phyloP scores from a whole-genome alignment of 2,888 invertebrate genomes.

The Drosophila quinaria region DNA sequence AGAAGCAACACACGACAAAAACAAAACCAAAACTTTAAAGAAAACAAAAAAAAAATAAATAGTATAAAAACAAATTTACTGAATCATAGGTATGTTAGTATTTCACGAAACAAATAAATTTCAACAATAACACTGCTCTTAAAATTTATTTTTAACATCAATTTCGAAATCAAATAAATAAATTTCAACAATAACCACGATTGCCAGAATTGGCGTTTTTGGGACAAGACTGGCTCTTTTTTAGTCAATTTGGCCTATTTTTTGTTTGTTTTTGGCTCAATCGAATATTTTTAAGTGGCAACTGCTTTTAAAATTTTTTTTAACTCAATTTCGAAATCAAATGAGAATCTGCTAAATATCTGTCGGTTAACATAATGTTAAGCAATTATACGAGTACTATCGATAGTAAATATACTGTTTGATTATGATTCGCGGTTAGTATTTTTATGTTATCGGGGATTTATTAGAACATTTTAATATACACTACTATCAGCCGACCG shows the following conservation, averaged over 20 bases:
- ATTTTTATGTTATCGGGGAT: not conserved
- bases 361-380: conserved; percentile 13
- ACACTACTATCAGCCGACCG: no score
- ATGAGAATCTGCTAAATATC: conserved; percentile 3
- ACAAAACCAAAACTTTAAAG: not conserved
- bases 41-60: not conserved
- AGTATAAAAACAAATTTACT: not conserved
- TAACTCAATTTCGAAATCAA: not conserved
- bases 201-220: no score
- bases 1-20: conserved; percentile 14
- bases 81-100: not conserved
- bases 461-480: not conserved
- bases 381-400: conserved; percentile 3
- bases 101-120: not conserved
- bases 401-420: conserved; percentile 6
- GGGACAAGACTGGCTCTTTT: no score
- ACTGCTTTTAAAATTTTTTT: not conserved
- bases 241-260: no score
- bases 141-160: not conserved
- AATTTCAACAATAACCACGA: no score
- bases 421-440: not conserved
- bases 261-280: no score
- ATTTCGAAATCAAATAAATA: conserved; percentile 1
- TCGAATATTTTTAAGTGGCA: no score
- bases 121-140: not conserved